Percentiles rank a stretch among this genome's conserved stretches.
Conservation (phyloP, 53 echinoderm and acorn worm genomes). For the Paracentrotus lividus region DNA sequence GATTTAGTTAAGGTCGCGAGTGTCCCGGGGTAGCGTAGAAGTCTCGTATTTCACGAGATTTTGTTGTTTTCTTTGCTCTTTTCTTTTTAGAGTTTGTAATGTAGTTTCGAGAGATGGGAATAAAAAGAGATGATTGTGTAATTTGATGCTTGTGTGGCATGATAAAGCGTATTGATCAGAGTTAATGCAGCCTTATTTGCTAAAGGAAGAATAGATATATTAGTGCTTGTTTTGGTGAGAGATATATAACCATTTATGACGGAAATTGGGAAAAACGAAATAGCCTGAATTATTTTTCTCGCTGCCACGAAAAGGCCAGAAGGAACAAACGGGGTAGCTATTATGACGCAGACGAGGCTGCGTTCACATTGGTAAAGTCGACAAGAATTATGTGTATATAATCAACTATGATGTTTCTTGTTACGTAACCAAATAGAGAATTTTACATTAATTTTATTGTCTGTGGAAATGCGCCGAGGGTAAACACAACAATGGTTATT, state of each 20-base stretch:
- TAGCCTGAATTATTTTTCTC: slow-evolving; percentile 19
- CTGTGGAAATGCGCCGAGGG: too few relatives aligned
- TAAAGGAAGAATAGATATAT: not conserved
- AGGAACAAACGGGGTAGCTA: not conserved
- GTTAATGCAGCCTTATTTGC: slow-evolving; percentile 1
- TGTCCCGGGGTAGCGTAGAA: slow-evolving; percentile 18
- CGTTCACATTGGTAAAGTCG: not conserved
- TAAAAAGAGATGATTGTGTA: slow-evolving; percentile 18
- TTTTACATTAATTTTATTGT: too few relatives aligned
- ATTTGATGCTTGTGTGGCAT: slow-evolving; percentile 36
- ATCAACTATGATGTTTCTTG: not conserved
- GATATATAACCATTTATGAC: not conserved
- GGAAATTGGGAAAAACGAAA: slow-evolving; percentile 30
- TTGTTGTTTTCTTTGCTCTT: not conserved
- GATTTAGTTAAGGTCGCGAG: slow-evolving; percentile 56
- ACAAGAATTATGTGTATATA: not conserved
- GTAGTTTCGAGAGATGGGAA: not conserved
- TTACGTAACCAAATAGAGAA: not conserved
- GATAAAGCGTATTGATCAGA: slow-evolving; percentile 14
- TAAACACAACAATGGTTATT: too few relatives aligned
- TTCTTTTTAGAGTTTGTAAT: not conserved
- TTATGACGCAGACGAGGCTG: not conserved
- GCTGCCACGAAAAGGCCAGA: not conserved
- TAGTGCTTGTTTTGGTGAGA: not conserved
- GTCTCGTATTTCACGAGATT: slow-evolving; percentile 67